A percentile compares a stretch with the other conserved stretches of the same genome.
Evolutionary conservation across 2,113 vertebrate species (phyloP).

Genomic region (Proterorhinus semilunaris): DNA sequence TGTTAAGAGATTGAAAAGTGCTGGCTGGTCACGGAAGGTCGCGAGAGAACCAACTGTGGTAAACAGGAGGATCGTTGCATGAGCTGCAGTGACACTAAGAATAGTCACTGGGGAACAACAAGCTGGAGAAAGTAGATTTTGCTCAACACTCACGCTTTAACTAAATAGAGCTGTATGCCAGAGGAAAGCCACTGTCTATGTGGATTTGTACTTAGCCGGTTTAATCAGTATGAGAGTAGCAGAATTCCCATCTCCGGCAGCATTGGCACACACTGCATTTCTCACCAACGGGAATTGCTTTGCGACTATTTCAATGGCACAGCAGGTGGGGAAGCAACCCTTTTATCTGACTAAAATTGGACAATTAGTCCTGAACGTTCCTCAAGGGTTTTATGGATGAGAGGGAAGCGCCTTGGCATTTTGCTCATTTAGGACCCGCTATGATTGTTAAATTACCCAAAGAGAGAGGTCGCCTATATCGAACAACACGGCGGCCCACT

Average conservation of each 20-base stretch:
- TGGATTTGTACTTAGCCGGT: too few relatives aligned
- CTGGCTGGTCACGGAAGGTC: too few relatives aligned
- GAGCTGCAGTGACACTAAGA: too few relatives aligned
- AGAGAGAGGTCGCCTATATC: conserved; percentile 53
- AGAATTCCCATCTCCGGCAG: conserved; percentile 11
- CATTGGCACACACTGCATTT: conserved; percentile 8
- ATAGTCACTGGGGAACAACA: too few relatives aligned
- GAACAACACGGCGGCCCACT: conserved; percentile 42
- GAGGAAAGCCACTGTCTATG: too few relatives aligned
- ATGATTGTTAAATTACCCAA: conserved; percentile 68
- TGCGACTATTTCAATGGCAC: conserved; percentile 35
- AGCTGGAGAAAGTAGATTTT: too few relatives aligned
- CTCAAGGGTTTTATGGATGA: conserved; percentile 28
- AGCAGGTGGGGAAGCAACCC: conserved; percentile 48
- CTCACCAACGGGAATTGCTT: conserved; percentile 35
- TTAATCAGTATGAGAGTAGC: too few relatives aligned
- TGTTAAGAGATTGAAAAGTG: too few relatives aligned
- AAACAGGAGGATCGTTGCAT: too few relatives aligned
- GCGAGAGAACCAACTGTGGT: too few relatives aligned
- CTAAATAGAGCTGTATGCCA: too few relatives aligned
- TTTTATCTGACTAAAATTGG: conserved; percentile 49
- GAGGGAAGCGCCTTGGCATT: conserved; percentile 36
- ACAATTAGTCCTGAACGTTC: conserved; percentile 55
- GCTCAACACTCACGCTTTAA: too few relatives aligned
- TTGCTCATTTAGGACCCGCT: conserved; percentile 45